Evolutionary conservation across 2,797 vertebrate genomes (phyloP), one percentile per base, ranked within the genome.

Genomic region (Chromis chromis): DNA sequence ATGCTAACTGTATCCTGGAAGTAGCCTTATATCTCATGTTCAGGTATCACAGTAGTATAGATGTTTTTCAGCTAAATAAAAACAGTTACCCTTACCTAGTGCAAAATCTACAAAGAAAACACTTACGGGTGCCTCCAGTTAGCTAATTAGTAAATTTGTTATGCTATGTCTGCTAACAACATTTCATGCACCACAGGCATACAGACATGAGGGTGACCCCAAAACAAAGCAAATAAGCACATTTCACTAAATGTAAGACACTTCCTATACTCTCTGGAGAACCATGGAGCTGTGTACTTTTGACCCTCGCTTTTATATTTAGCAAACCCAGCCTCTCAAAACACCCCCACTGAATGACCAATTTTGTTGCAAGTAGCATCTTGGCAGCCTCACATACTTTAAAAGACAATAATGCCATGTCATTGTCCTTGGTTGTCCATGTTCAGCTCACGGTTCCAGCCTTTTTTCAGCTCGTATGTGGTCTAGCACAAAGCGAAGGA

Each of bases 341-440:
- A 54, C 68, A 28, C 24, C 36, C 64, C 6, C 6, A 16, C 1
- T 50, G 21, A 73, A 64, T n/a, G 9, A 25, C 25, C 14, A 50
- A 48, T 77, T 91, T 74, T 76, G 64, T 76, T 36, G 17, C 36
- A 58, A 50, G 50, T 65, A 11, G 8, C 39, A 64, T 54, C 60
- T 69, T 4, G 3, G 25, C 40, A 58, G 50, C 27, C 60, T 72
- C 5, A 4, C 28, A 24, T 17, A 24, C 33, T 49, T 62, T 7
- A 82, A 74, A 63, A 80, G 52, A 74, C 49, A 53, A 55, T 31
- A 63, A 33, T 8, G 16, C 53, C 67, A 62, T 4, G 14, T 73
- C 27, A 42, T 42, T 61, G 85, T 85, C 82, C 86, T 87, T 82
- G 82, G 48, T 52, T 65, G 24, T 36, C 10, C 33, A 36, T 16